Evolutionary conservation across 2,113 vertebrate genomes (phyloP), one percentile per base, ranked within the genome.

Genomic region (Ochotona princeps): DNA sequence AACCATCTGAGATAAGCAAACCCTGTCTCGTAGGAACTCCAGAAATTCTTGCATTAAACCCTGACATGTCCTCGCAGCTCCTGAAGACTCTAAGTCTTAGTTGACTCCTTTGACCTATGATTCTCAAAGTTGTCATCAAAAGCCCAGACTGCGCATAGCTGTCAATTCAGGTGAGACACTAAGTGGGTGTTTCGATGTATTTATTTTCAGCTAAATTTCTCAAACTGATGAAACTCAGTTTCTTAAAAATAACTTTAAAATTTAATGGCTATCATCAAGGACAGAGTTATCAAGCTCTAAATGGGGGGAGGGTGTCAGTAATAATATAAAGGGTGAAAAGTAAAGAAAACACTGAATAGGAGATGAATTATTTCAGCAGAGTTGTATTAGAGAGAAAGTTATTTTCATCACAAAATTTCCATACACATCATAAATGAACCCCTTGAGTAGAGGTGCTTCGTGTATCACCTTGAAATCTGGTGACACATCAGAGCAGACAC

Each of bases 161-260:
- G 4, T 47, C 35, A 69, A 70, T 83, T 44, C 28, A 21, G 8
- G 66, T n/a, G 61, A 57, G 18, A 84, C 76, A 93, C 87, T 93
- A 82, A 86, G 15, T 54, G 44, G 28, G 73, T n/a, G 51, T 72
- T 83, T 76, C 69, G 35, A 85, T 28, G 86, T 8, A 7, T 66
- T 79, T 65, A 35, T 91, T 96, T 95, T 87, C 74, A 44, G 51
- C 66, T 65, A 0, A 0, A 90, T 83, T 72, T 84, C 82, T 93
- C 83, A 89, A 85, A 95, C n/a, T 0, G 0, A 25, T 95, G 66
- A 81, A 88, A 96, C 54, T 0, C 32, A 81, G 83, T 94, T 61
- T 84, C 51, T 91, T 88, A 38, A 94, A 90, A 96, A 94, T 70
- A 82, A 81, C 26, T 94, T 96, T 86, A 28, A 96, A 97, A 94